Conservation (phyloP, 2,113 vertebrate genomes). For the Marmota flaviventris region DNA sequence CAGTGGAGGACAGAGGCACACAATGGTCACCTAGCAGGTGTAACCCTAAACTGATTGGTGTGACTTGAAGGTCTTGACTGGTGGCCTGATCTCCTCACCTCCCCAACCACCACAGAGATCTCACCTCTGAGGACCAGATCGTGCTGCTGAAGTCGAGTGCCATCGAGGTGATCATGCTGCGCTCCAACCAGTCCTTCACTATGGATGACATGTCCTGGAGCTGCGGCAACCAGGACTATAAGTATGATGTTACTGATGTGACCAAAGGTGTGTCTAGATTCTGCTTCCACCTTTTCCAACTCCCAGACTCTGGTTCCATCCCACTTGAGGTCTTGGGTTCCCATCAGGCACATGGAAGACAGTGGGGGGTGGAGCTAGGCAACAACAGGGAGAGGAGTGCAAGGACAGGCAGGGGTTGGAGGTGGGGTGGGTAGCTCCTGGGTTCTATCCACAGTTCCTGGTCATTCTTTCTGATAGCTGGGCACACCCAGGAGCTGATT, state of each 20-base stretch:
- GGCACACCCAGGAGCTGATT: constrained; percentile 96
- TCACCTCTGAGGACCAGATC: constrained; percentile 97
- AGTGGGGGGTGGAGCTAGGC: too few relatives aligned
- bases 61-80: not conserved
- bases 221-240: constrained; percentile 95
- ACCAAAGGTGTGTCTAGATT: constrained; percentile 90
- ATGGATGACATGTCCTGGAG: constrained; percentile 98
- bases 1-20: not conserved
- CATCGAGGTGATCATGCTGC: constrained; percentile 99
- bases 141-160: constrained; percentile 98
- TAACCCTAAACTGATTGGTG: not conserved
- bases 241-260: constrained; percentile 95
- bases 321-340: not conserved
- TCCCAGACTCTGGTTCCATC: not conserved
- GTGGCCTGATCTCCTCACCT: not conserved
- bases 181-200: constrained; percentile 97
- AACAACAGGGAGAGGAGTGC: not conserved
- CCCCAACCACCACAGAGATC: constrained; percentile 87
- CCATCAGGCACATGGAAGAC: not conserved
- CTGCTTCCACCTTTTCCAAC: not conserved
- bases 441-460: not conserved
- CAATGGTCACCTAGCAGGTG: not conserved
- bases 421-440: too few relatives aligned
- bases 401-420: rapidly evolving
- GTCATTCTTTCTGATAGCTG: constrained; percentile 87